Conservation (phyloP, 2,888 invertebrate genomes). For the Calameuta filiformis region DNA sequence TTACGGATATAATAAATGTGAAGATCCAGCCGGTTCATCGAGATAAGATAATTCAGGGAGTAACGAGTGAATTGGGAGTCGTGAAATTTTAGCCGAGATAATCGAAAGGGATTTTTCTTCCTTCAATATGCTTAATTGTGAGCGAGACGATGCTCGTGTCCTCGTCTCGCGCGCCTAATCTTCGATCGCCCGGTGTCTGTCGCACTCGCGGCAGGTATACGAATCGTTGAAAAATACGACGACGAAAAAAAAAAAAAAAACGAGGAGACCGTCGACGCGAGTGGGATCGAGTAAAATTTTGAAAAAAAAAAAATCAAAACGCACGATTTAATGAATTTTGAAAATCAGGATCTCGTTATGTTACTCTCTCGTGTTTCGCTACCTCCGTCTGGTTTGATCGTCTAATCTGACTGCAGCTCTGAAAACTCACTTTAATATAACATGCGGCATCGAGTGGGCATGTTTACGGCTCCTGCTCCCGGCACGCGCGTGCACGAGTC, state of each 20-base stretch:
- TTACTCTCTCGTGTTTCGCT: neutral
- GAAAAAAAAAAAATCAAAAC: no score
- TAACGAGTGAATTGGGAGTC: neutral
- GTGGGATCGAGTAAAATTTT: no score
- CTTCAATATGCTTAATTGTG: neutral
- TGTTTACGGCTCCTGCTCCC: slow-evolving; percentile 47
- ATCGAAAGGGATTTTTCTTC: neutral
- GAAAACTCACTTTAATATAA: neutral
- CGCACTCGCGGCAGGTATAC: no score
- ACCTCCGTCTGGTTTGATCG: neutral
- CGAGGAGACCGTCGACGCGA: no score
- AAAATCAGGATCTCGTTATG: no score
- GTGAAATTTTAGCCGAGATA: neutral
- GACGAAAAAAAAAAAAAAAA: no score
- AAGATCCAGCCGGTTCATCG: neutral
- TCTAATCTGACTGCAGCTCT: neutral
- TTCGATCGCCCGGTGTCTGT: no score
- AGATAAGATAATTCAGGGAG: neutral
- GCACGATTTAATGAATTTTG: no score
- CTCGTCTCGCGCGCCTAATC: no score
- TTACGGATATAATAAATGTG: no score
- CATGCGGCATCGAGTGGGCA: slow-evolving; percentile 29
- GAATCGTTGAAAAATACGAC: neutral
- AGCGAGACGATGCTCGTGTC: neutral
- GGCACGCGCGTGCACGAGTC: slow-evolving; percentile 44